Evolutionary conservation across 1,140 invertebrate species (phyloP).

Genomic region (Meloidogyne hapla): DNA sequence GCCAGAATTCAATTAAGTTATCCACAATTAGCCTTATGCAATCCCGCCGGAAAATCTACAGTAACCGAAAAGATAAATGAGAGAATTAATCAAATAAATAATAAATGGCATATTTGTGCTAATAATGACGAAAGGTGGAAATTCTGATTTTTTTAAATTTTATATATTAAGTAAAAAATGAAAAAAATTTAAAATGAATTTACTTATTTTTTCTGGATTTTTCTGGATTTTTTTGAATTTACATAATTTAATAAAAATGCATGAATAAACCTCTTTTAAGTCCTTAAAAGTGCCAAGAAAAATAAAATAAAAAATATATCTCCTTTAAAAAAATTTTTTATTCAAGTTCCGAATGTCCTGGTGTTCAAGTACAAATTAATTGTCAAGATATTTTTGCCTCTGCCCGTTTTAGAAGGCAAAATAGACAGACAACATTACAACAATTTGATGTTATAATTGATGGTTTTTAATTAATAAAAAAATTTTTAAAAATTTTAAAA

Average conservation of each 20-base stretch:
- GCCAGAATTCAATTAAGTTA: slow-evolving; percentile 53
- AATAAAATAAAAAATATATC: no score
- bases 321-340: not conserved
- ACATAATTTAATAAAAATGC: no score
- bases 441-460: slow-evolving; percentile 22
- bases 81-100: slow-evolving; percentile 49
- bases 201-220: no score
- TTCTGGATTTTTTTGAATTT: no score
- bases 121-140: slow-evolving; percentile 1
- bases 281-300: no score
- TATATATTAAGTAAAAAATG: no score
- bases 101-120: slow-evolving; percentile 57
- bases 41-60: slow-evolving; percentile 52
- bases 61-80: slow-evolving; percentile 50
- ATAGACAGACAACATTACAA: not conserved
- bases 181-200: no score
- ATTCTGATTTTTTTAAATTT: not conserved
- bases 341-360: slow-evolving; percentile 20
- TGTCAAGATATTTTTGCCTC: slow-evolving; percentile 12
- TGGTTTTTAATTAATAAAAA: not conserved
- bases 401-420: slow-evolving; percentile 12
- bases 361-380: slow-evolving; percentile 30
- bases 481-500: not conserved
- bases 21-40: slow-evolving; percentile 55
- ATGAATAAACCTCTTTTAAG: no score